Percentiles rank a stretch among this genome's conserved stretches.
These are phyloP conservation scores for Patella ulyssiponensis DNA, from an alignment of 2,888 invertebrate species.

Conservation along the genomic window DNA sequence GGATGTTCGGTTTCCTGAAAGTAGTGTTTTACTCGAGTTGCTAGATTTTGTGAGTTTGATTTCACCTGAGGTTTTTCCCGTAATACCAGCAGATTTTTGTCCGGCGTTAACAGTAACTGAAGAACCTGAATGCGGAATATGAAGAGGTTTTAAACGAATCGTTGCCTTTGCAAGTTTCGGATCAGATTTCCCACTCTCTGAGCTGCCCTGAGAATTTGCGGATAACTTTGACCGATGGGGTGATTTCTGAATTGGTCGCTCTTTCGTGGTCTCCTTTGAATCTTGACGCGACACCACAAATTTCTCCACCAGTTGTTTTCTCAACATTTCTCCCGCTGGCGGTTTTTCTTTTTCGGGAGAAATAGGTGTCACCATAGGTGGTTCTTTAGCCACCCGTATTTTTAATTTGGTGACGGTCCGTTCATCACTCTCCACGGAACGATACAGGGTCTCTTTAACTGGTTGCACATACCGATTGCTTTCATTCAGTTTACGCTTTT, in stretches of 20 bases:
- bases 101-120: conserved; percentile 36
- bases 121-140: conserved; percentile 75
- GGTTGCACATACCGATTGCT: conserved; percentile 46
- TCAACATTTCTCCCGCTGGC: conserved; percentile 30
- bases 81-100: conserved; percentile 4
- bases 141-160: conserved; percentile 77
- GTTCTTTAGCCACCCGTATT: conserved; percentile 49
- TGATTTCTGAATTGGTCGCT: conserved; percentile 41
- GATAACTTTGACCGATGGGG: conserved; percentile 38
- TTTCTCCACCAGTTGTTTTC: conserved; percentile 27
- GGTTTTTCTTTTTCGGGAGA: conserved; percentile 18
- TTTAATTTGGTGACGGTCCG: conserved; percentile 61
- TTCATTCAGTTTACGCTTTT: conserved; percentile 49
- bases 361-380: conserved; percentile 40
- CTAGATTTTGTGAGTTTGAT: conserved; percentile 1
- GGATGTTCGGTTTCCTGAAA: conserved; percentile 4
- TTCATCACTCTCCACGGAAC: conserved; percentile 56
- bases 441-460: conserved; percentile 54
- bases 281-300: conserved; percentile 28
- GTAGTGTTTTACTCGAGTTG: not conserved
- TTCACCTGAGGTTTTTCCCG: not conserved
- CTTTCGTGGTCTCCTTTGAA: conserved; percentile 14
- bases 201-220: conserved; percentile 34
- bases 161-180: conserved; percentile 64
- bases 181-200: conserved; percentile 51